phyloP scores from a whole-genome alignment of 2,888 invertebrate species.

The Mechanitis mazaeus region DNA sequence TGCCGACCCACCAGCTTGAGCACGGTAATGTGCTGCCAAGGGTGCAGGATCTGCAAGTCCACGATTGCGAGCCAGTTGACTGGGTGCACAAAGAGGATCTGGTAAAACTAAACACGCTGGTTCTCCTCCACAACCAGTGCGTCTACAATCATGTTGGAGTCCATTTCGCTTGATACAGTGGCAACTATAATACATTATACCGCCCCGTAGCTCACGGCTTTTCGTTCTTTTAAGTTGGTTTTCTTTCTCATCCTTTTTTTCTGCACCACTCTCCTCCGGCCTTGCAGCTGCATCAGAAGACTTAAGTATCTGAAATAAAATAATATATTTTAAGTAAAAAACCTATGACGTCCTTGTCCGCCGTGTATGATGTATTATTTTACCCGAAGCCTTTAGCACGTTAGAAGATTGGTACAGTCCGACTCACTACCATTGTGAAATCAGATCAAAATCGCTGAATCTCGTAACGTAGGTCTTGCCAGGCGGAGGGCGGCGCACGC shows the following conservation, averaged over 20 bases:
- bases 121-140: constrained; percentile 72
- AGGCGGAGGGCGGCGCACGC: constrained; percentile 65
- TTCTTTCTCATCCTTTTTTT: constrained; percentile 65
- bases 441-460: constrained; percentile 69
- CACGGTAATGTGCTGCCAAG: constrained; percentile 48
- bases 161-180: constrained; percentile 78
- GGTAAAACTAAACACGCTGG: constrained; percentile 72
- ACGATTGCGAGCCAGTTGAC: constrained; percentile 65
- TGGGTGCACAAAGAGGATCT: constrained; percentile 74
- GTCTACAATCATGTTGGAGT: constrained; percentile 76
- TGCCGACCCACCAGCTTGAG: constrained; percentile 40
- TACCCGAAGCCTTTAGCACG: constrained; percentile 46
- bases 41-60: constrained; percentile 60
- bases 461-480: constrained; percentile 71
- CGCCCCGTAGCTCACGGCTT: constrained; percentile 74
- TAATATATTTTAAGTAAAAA: constrained; percentile 15
- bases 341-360: constrained; percentile 43
- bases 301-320: constrained; percentile 52
- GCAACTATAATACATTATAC: constrained; percentile 75
- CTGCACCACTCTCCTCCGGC: constrained; percentile 51
- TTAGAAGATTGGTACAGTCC: constrained; percentile 37
- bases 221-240: constrained; percentile 65
- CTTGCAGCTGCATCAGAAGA: constrained; percentile 40
- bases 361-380: constrained; percentile 48
- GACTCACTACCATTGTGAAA: constrained; percentile 62